Percentiles rank a stretch among this genome's conserved stretches.
phyloP scores from a whole-genome alignment of 1,140 invertebrate genomes.

The Drosophila setifemur region DNA sequence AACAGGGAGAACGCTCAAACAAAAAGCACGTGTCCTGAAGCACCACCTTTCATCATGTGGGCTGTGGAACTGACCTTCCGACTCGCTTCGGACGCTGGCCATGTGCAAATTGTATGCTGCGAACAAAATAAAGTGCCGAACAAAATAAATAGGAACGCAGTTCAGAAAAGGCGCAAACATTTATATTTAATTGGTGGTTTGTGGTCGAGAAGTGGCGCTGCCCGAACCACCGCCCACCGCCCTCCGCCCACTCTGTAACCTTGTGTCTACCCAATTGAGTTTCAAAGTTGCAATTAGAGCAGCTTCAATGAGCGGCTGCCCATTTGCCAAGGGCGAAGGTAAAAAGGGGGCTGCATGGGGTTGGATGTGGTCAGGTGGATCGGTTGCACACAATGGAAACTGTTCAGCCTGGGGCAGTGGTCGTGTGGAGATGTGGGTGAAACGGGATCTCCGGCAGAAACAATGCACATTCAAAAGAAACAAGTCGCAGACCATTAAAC shows the following conservation, averaged over 20 bases:
- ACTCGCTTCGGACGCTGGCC: conserved; percentile 10
- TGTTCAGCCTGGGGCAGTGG: conserved; percentile 52
- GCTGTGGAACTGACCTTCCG: conserved; percentile 61
- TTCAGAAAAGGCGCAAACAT: conserved; percentile 70
- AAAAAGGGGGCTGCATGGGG: conserved; percentile 5
- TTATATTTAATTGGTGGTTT: conserved; percentile 73
- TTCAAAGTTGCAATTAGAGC: conserved; percentile 80
- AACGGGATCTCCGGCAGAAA: conserved; percentile 39
- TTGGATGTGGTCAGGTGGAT: conserved; percentile 10
- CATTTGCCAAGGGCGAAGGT: conserved; percentile 20
- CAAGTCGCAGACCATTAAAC: conserved; percentile 73
- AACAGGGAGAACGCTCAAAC: conserved; percentile 40
- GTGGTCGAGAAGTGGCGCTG: conserved; percentile 32
- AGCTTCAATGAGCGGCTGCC: conserved; percentile 58
- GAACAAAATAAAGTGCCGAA: conserved; percentile 18
- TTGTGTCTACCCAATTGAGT: conserved; percentile 72
- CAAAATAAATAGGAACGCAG: conserved; percentile 14
- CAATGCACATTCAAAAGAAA: conserved; percentile 72
- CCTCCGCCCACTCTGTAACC: conserved; percentile 12
- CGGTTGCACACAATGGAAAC: conserved; percentile 63
- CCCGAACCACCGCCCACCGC: not conserved
- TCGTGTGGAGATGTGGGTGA: not conserved
- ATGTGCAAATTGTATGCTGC: conserved; percentile 51
- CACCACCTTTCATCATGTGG: conserved; percentile 17
- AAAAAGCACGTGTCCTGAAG: conserved; percentile 68